phyloP scores from a whole-genome alignment of 2,113 vertebrate genomes.

The Brevimyrus niger region DNA sequence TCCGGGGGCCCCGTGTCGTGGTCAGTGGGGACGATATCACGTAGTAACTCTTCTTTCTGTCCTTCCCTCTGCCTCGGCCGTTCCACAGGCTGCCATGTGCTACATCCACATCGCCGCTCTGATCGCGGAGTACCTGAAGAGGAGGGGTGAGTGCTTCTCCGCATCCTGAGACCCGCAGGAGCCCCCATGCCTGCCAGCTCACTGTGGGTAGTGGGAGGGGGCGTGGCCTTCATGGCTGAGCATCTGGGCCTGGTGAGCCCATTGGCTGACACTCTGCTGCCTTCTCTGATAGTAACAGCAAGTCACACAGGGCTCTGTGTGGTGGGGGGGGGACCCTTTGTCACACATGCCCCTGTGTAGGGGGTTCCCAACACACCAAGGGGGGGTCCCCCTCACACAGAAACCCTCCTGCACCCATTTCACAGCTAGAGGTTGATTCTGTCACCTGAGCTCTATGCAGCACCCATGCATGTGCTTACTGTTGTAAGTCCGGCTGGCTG shows the following conservation, averaged over 20 bases:
- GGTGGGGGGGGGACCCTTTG: too few species aligned
- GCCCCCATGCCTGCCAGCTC: background rate
- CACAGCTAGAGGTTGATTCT: background rate
- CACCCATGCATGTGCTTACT: background rate
- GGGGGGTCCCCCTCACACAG: background rate
- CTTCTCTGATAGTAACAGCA: background rate
- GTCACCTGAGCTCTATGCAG: background rate
- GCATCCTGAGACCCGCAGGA: background rate
- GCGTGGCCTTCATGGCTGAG: slow-evolving; percentile 12
- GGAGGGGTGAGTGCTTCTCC: slow-evolving; percentile 74
- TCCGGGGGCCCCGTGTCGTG: background rate
- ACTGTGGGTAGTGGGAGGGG: background rate
- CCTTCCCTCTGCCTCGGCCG: slow-evolving; percentile 14
- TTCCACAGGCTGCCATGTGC: slow-evolving; percentile 88
- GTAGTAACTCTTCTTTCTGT: background rate
- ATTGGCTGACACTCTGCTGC: background rate
- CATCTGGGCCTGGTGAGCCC: background rate
- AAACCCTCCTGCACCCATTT: background rate
- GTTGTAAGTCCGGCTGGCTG: background rate
- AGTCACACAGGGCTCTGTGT: background rate
- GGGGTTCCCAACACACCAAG: background rate
- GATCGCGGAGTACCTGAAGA: slow-evolving; percentile 92
- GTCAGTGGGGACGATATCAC: background rate
- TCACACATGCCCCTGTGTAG: background rate
- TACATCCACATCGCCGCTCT: slow-evolving; percentile 96